phyloP scores from a whole-genome alignment of 2,888 invertebrate species.

The Chymomyza fuscimana region DNA sequence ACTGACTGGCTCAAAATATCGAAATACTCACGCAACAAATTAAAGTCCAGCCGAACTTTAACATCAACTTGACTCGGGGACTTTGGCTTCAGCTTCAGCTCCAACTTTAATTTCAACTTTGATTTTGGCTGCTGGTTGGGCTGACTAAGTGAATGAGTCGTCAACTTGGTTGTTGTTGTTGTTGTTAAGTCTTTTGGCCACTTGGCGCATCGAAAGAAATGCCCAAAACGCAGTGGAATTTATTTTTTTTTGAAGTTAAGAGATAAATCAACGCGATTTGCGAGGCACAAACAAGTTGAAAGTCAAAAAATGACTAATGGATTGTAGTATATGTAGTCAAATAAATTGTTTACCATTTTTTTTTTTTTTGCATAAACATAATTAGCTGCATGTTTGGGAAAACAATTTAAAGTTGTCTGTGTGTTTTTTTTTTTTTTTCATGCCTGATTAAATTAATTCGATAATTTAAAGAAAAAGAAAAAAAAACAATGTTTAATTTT shows the following conservation, averaged over 20 bases:
- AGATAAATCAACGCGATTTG: constrained; percentile 65
- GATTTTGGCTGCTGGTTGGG: constrained; percentile 34
- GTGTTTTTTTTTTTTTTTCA: background rate
- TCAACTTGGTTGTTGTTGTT: constrained; percentile 23
- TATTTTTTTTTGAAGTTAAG: constrained; percentile 31
- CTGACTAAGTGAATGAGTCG: constrained; percentile 70
- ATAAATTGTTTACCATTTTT: constrained; percentile 19
- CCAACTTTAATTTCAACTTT: constrained; percentile 2
- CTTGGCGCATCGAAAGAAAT: constrained; percentile 44
- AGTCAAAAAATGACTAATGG: constrained; percentile 65
- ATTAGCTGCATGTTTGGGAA: background rate
- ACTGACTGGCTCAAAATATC: constrained; percentile 3
- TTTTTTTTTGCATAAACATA: background rate
- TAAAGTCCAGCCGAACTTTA: constrained; percentile 35
- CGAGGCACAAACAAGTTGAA: constrained; percentile 50
- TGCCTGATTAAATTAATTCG: background rate
- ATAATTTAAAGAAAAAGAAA: background rate
- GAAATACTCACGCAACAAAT: background rate
- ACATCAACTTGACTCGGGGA: constrained; percentile 6
- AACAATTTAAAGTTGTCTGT: background rate
- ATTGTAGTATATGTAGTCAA: constrained; percentile 44
- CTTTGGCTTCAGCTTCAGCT: constrained; percentile 7
- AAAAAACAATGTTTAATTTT: background rate
- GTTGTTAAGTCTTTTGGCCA: constrained; percentile 1
- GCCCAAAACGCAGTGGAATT: constrained; percentile 20